These are phyloP conservation scores for Clostera curtula DNA, from an alignment of 2,888 invertebrate genomes.

Conservation along the genomic window DNA sequence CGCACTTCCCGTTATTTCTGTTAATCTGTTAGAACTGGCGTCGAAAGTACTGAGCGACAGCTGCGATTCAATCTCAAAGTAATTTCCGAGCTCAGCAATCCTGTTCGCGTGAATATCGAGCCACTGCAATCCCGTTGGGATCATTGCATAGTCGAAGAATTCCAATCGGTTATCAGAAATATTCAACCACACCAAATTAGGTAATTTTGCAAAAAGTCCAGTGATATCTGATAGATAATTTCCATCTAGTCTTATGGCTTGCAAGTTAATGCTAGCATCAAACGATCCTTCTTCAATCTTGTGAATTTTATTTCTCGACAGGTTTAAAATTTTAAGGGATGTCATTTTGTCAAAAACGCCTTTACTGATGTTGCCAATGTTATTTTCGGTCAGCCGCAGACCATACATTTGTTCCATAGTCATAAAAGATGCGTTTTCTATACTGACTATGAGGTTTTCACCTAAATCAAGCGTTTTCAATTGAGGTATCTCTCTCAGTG, in stretches of 20 bases:
- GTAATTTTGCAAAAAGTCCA: slow-evolving; percentile 85
- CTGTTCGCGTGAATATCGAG: slow-evolving; percentile 89
- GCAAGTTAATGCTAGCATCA: slow-evolving; percentile 84
- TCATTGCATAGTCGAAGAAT: slow-evolving; percentile 89
- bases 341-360: slow-evolving; percentile 87
- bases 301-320: slow-evolving; percentile 88
- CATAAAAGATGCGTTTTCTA: slow-evolving; percentile 87
- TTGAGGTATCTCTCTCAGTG: slow-evolving; percentile 82
- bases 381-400: slow-evolving; percentile 88
- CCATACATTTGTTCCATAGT: slow-evolving; percentile 87
- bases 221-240: slow-evolving; percentile 87
- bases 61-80: slow-evolving; percentile 87
- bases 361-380: slow-evolving; percentile 85
- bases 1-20: slow-evolving; percentile 87
- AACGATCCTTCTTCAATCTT: slow-evolving; percentile 86
- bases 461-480: slow-evolving; percentile 88
- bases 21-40: slow-evolving; percentile 86
- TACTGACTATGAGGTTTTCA: slow-evolving; percentile 86
- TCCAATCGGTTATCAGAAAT: slow-evolving; percentile 89
- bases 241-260: slow-evolving; percentile 87
- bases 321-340: slow-evolving; percentile 86
- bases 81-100: slow-evolving; percentile 88
- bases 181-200: slow-evolving; percentile 88
- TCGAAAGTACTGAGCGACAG: slow-evolving; percentile 86
- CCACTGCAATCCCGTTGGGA: slow-evolving; percentile 89